Base-by-base conservation (phyloP, 1,140 invertebrate genomes). In the Thaumatotibia leucotreta region DNA sequence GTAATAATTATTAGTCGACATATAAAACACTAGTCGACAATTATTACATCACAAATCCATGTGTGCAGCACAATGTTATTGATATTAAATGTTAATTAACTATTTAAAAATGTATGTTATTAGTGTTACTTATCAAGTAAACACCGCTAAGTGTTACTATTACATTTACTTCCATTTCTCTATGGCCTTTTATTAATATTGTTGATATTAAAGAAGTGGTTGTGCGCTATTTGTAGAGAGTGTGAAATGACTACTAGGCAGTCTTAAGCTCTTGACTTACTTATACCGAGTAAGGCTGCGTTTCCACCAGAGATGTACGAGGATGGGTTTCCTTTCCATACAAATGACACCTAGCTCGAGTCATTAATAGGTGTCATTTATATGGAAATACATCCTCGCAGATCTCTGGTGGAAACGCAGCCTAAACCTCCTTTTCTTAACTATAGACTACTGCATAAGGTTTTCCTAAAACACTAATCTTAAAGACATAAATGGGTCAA, bases 181-280 rank as follows among this genome's bases (percentile, higher is more conserved):
- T n/a, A 58, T 58, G 52, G 52, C 52, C 52, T 58, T 58, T 24
- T 27, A n/a, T 29, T 14, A 27, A 11, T 29, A 6, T 27, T 58
- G 23, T 58, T 58, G 52, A 58, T 58, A 58, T 58, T 58, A 58
- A 27, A 58, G 29, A 58, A 27, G 52, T 14, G 52, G 52, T 58
- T 58, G 52, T 58, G 52, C 52, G 23, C 6, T 58, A 58, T 29
- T 58, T 29, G 52, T 27, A 27, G 10, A 39, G 6, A 29, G 8
- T 58, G 24, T 31, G 6, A 58, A 58, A 58, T 58, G 52, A 58
- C 52, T 24, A 58, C 29, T 14, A 20, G n/a, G n/a, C 17, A 45
- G 39, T 45, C n/a, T 45, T 5, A n/a, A n/a, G n/a, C n/a, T n/a
- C n/a, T n/a, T n/a, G n/a, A n/a, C n/a, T n/a, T n/a, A n/a, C n/a